These are phyloP conservation scores for Drosophila dunni DNA, from an alignment of 1,140 invertebrate genomes.

Conservation along the genomic window DNA sequence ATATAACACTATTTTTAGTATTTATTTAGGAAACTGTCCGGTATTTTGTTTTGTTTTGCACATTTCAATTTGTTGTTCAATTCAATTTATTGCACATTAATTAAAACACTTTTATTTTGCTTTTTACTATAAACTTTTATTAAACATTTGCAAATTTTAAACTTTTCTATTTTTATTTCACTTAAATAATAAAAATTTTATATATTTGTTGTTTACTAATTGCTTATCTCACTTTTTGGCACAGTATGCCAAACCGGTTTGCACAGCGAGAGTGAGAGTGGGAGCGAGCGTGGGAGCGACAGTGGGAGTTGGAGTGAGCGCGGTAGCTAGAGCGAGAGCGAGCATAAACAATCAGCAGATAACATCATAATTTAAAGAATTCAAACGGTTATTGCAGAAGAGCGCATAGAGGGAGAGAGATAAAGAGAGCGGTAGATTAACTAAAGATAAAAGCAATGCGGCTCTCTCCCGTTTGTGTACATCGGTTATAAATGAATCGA, in stretches of 20 bases:
- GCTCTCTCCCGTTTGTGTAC: neutral
- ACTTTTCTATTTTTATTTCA: no score
- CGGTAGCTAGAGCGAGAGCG: neutral
- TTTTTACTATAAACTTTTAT: no score
- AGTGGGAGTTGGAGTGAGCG: neutral
- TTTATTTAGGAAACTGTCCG: no score
- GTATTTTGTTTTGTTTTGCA: no score
- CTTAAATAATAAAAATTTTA: no score
- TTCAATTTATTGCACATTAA: no score
- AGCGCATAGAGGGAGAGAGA: neutral
- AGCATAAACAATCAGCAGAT: neutral
- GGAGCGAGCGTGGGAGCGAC: neutral
- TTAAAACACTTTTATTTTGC: no score
- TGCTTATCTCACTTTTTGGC: constrained; percentile 9
- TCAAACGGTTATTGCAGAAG: neutral
- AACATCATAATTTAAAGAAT: neutral
- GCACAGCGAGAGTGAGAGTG: neutral
- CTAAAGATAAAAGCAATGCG: no score
- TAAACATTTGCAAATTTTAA: no score
- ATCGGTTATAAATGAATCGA: neutral
- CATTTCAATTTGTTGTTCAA: no score
- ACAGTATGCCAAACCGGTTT: neutral
- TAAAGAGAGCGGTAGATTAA: no score
- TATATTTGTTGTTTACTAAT: constrained; percentile 14
- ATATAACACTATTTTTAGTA: no score